Base-by-base conservation (phyloP, 2,888 invertebrate genomes). In the Oeneis ivallda region DNA sequence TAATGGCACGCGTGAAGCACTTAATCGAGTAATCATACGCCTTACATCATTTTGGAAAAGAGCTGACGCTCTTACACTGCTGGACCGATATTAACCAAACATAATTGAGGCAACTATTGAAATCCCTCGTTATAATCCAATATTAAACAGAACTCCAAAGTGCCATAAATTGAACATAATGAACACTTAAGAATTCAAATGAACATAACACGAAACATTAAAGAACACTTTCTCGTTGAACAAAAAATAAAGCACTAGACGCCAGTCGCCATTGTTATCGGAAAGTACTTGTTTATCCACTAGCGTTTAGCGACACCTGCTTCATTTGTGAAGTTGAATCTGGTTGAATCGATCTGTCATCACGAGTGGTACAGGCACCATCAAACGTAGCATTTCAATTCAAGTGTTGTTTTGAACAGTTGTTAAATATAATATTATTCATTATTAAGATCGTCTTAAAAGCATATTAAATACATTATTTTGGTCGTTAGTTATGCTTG, bases 331-430 rank as follows among this genome's bases (percentile, higher is more conserved):
- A n/a, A 49, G 60, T 49, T 60, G 60, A 60, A 60, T 60, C 60
- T 19, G 49, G 60, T 49, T 60, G 60, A 60, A 60, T 60, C 60
- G 37, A 60, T 47, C 47, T 60, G 49, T 60, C 60, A 49, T 60
- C 60, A 37, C 17, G 39, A 47, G 13, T 39, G 9, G 50, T 60
- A 60, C 60, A 60, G 49, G 49, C 39, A 8, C 49, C 39, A 13
- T 50, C 37, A 13, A 49, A 56, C 19, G 19, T 13, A 11, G 47
- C 19, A 26, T 5, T 50, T 50, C 26, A 50, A 49, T 50, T 50
- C 11, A 50, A 49, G 49, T 19, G 26, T 4, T 26, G 49, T 50
- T 50, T 47, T 0, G 17, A 15, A 47, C 7, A 47, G 47, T 17
- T 7, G n/a, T n/a, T 6, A 32, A n/a, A 13, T 32, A 15, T 5